A percentile compares a stretch with the other conserved stretches of the same genome.
These are phyloP conservation scores for Acanthosepion pharaonis DNA, from an alignment of 2,888 invertebrate species.

Conservation along the genomic window DNA sequence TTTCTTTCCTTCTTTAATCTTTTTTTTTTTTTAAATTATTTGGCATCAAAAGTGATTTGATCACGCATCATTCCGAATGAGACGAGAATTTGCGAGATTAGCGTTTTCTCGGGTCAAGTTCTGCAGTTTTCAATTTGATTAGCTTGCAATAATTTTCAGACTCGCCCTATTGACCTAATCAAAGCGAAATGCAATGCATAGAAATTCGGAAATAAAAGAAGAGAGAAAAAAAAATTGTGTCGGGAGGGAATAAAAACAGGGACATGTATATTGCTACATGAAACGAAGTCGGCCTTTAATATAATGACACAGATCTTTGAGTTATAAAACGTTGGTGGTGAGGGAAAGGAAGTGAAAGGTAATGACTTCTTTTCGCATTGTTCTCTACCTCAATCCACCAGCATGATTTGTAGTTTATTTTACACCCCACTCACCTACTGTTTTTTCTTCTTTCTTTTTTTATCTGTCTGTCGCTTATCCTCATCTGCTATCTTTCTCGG, in stretches of 20 bases:
- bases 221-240: neutral
- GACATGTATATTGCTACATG: too few species aligned
- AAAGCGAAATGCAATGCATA: neutral
- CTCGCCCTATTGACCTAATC: neutral
- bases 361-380: too few species aligned
- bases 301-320: too few species aligned
- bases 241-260: neutral
- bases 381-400: too few species aligned
- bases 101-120: neutral
- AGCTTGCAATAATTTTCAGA: conserved; percentile 11
- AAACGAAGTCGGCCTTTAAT: too few species aligned
- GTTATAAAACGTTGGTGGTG: too few species aligned
- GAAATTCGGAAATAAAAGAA: neutral
- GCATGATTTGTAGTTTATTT: too few species aligned
- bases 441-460: too few species aligned
- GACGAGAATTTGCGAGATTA: conserved; percentile 5
- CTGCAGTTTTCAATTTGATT: neutral
- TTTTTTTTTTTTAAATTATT: neutral
- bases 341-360: too few species aligned
- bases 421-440: too few species aligned
- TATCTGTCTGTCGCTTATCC: too few species aligned
- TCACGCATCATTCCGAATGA: neutral
- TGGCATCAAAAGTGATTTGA: neutral
- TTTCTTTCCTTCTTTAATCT: neutral
- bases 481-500: too few species aligned